Base-by-base conservation (phyloP, 2,797 vertebrate species). In the Knipowitschia caucasica region DNA sequence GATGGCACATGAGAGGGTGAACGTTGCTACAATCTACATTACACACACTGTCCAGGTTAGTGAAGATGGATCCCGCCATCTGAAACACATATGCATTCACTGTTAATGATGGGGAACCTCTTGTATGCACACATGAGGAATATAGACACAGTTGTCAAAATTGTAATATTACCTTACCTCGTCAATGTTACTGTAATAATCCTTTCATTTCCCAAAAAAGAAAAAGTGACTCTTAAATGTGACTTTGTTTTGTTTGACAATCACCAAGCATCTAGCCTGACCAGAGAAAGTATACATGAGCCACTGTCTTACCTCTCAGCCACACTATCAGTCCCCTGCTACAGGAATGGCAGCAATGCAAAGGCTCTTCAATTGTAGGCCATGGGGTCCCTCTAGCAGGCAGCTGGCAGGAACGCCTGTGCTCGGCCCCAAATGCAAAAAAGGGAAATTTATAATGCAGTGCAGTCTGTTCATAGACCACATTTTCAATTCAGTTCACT, bases 1-100 rank as follows among this genome's bases (percentile, higher is more conserved):
- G 88, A 54, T 91, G 92, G 58, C 94, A 96, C 59, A 94, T 86
- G 56, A 97, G 86, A 0, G 94, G 94, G 86, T 95, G 94, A 75
- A 92, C 83, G 31, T 86, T 89, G 1, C 80, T 73, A 4, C 91
- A 85, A 18, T 94, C 92, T 79, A 90, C 80, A 36, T 88, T 82
- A 0, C 78, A 91, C 45, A 83, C 82, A 56, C 78, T 88, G 20
- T 92, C 90, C 76, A 89, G 51, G 0, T 85, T 87, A 45, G 77
- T 71, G 78, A 95, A 94, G 64, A 94, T 92, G 29, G 82, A 86
- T 17, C 93, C 93, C 0, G 94, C 92, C 94, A 95, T 95, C 90
- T 91, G 81, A 50, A 29, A 40, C 11, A 27, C 45, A 52, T 9
- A 15, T 17, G 7, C 7, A 6, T 15, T 5, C 36, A 50, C 39